Percentiles rank a stretch among this genome's conserved stretches.
Conservation (phyloP, 2,797 vertebrate species). For the Semaprochilodus insignis region DNA sequence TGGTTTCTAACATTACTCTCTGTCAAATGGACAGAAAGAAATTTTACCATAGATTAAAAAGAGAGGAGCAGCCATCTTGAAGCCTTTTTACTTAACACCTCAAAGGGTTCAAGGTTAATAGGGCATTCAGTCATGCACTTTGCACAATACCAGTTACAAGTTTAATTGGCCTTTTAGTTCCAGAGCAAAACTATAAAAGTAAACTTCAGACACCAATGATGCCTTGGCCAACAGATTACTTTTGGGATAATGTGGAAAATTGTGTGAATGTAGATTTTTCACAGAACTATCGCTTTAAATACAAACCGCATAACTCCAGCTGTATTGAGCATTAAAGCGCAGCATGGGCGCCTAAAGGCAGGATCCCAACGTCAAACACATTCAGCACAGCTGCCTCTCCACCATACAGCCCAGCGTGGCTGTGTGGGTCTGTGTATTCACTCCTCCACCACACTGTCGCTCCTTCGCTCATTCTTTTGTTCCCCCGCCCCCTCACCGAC, state of each 20-base stretch:
- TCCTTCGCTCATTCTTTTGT: conserved; percentile 65
- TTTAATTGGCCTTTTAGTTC: not conserved
- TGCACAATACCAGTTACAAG: no score
- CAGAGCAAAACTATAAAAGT: not conserved
- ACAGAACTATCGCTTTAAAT: not conserved
- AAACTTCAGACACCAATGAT: not conserved
- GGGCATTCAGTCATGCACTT: no score
- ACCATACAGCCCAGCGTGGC: conserved; percentile 43
- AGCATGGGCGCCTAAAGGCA: not conserved
- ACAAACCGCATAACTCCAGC: not conserved
- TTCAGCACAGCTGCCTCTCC: conserved; percentile 79
- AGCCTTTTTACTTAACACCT: no score
- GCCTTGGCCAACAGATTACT: not conserved
- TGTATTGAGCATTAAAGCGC: not conserved
- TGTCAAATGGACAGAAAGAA: not conserved
- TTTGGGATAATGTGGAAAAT: not conserved
- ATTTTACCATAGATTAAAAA: not conserved
- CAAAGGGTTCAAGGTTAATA: no score
- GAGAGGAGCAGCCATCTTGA: no score
- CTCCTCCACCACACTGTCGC: conserved; percentile 57
- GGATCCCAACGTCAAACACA: conserved; percentile 66
- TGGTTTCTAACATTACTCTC: no score
- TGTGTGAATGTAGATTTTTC: not conserved
- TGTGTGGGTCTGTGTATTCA: conserved; percentile 63
- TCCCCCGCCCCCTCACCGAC: conserved; percentile 48